Conservation (phyloP, 1,140 invertebrate genomes). For the Eurosta solidaginis region DNA sequence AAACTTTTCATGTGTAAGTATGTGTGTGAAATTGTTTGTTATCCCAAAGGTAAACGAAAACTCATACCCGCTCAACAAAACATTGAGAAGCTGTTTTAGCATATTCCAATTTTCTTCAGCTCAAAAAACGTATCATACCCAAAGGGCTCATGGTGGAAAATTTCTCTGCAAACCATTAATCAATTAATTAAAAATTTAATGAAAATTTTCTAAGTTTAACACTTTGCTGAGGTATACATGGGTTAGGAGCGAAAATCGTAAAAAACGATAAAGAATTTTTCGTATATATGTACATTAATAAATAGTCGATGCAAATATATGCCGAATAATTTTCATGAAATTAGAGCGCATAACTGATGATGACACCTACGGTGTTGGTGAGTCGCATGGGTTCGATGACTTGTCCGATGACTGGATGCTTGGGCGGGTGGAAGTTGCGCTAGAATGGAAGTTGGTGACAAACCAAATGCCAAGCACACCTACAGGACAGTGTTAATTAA, state of each 20-base stretch:
- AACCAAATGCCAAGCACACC: too few species aligned
- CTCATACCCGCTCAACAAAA: too few species aligned
- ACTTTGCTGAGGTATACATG: not conserved
- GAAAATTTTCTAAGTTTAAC: not conserved
- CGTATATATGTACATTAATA: too few species aligned
- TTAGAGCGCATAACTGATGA: not conserved
- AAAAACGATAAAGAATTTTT: too few species aligned
- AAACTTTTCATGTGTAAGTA: not conserved
- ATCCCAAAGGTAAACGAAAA: too few species aligned
- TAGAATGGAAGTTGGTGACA: too few species aligned
- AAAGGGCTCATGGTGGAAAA: not conserved
- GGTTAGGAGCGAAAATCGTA: not conserved
- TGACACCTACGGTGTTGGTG: not conserved
- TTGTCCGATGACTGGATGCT: not conserved
- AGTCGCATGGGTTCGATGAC: too few species aligned
- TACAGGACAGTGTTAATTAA: too few species aligned
- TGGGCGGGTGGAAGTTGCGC: not conserved
- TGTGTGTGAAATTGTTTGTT: not conserved
- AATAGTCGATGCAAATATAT: not conserved
- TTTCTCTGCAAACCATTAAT: slow-evolving; percentile 24
- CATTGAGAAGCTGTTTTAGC: not conserved
- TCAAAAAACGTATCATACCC: not conserved
- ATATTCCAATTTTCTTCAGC: not conserved
- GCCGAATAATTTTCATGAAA: not conserved
- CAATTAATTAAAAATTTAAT: slow-evolving; percentile 32